Conservation (phyloP, 2,888 invertebrate genomes). For the Scaptomyza parva region DNA sequence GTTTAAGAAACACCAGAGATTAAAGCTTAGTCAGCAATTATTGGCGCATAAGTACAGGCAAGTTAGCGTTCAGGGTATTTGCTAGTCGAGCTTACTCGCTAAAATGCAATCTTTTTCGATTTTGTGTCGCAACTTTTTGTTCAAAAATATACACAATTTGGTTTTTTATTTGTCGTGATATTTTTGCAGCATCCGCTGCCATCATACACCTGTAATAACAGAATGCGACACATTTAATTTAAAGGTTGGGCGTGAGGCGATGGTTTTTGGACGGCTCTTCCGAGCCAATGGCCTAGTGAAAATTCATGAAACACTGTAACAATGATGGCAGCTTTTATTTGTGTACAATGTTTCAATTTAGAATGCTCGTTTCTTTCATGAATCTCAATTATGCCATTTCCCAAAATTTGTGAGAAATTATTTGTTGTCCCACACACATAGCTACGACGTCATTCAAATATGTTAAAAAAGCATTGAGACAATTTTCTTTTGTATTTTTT, state of each 20-base stretch:
- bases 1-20: too few relatives aligned
- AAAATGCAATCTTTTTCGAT: neutral
- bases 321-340: slow-evolving; percentile 14
- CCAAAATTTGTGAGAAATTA: slow-evolving; percentile 21
- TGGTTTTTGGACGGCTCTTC: slow-evolving; percentile 19
- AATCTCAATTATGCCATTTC: slow-evolving; percentile 34
- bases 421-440: slow-evolving; percentile 20
- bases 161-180: slow-evolving; percentile 37
- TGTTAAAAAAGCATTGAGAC: slow-evolving; percentile 33
- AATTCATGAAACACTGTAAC: slow-evolving; percentile 26
- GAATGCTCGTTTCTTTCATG: slow-evolving; percentile 8
- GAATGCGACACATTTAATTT: neutral
- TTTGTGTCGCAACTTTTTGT: slow-evolving; percentile 6
- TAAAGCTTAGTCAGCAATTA: too few relatives aligned
- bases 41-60: too few relatives aligned
- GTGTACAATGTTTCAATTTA: slow-evolving; percentile 26
- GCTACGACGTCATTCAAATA: slow-evolving; percentile 19
- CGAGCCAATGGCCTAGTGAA: slow-evolving; percentile 9
- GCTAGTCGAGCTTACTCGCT: neutral
- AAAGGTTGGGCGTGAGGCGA: slow-evolving; percentile 1
- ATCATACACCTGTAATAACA: slow-evolving; percentile 56
- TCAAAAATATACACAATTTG: slow-evolving; percentile 51
- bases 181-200: slow-evolving; percentile 5
- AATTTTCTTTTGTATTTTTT: slow-evolving; percentile 22
- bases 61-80: too few relatives aligned